These are phyloP conservation scores for Oreochromis spilurus DNA, from an alignment of 2,113 vertebrate genomes.

Conservation along the genomic window DNA sequence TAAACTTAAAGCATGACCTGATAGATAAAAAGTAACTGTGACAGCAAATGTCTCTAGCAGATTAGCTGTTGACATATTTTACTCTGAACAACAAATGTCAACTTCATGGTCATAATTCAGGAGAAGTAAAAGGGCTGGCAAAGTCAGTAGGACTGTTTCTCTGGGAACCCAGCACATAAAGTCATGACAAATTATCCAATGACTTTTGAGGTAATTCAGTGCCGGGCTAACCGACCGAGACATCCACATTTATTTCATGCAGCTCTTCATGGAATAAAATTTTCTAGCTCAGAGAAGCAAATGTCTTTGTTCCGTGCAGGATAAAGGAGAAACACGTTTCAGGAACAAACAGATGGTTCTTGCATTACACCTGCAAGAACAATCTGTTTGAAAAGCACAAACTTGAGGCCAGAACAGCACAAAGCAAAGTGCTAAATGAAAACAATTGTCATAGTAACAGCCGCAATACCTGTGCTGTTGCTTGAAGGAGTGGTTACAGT, in stretches of 20 bases:
- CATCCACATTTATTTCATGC: neutral
- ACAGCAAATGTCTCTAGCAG: neutral
- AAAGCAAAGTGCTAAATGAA: neutral
- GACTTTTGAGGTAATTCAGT: neutral
- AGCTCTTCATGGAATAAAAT: neutral
- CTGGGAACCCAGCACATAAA: neutral
- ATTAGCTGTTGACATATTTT: neutral
- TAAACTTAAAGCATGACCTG: neutral
- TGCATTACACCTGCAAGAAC: neutral
- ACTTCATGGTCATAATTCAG: neutral
- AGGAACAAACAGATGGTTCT: neutral
- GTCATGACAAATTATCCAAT: neutral
- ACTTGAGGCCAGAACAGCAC: neutral
- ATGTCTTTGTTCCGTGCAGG: neutral
- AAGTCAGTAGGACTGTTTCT: neutral
- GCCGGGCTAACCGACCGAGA: neutral
- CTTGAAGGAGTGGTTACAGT: constrained; percentile 3
- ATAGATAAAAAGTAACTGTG: neutral
- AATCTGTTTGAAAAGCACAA: neutral
- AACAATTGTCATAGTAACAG: neutral
- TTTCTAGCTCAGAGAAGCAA: neutral
- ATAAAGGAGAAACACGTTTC: neutral
- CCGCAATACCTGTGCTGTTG: constrained; percentile 40
- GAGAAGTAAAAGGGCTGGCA: neutral
- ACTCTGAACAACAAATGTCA: neutral